These are phyloP conservation scores for Eulemur coronatus DNA, from an alignment of 2,797 vertebrate genomes.

Conservation along the genomic window DNA sequence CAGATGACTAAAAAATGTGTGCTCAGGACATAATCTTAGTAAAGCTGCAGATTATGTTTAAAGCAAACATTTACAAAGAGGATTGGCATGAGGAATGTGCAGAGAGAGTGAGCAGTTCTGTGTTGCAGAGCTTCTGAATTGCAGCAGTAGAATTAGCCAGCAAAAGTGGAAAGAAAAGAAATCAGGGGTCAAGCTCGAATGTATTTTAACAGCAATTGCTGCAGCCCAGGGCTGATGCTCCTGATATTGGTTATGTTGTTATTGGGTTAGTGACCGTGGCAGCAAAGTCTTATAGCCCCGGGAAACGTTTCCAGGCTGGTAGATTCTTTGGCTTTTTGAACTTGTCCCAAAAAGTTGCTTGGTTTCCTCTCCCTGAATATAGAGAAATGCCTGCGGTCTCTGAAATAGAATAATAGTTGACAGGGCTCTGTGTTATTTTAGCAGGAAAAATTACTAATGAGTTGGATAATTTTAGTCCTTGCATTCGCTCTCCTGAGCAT, in stretches of 20 bases:
- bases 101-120: conserved; percentile 27
- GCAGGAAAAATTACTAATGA: not conserved
- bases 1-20: not conserved
- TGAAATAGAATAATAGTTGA: not conserved
- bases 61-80: conserved; percentile 72
- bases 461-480: not conserved
- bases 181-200: not conserved
- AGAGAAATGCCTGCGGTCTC: not conserved
- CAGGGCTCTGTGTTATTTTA: not conserved
- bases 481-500: not conserved
- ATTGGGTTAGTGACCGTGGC: not conserved
- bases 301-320: not conserved
- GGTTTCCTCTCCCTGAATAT: not conserved
- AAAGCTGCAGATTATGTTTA: conserved; percentile 71
- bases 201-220: not conserved
- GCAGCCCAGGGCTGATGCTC: not conserved
- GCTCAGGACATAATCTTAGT: conserved; percentile 42
- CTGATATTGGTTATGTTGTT: not conserved
- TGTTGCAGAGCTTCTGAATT: not conserved
- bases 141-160: not conserved
- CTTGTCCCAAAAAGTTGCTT: conserved; percentile 1
- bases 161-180: not conserved
- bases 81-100: conserved; percentile 46
- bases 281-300: not conserved
- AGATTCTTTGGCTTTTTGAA: conserved; percentile 46